Evolutionary conservation across 2,113 vertebrate genomes (phyloP).

Genomic region (Esox niger): DNA sequence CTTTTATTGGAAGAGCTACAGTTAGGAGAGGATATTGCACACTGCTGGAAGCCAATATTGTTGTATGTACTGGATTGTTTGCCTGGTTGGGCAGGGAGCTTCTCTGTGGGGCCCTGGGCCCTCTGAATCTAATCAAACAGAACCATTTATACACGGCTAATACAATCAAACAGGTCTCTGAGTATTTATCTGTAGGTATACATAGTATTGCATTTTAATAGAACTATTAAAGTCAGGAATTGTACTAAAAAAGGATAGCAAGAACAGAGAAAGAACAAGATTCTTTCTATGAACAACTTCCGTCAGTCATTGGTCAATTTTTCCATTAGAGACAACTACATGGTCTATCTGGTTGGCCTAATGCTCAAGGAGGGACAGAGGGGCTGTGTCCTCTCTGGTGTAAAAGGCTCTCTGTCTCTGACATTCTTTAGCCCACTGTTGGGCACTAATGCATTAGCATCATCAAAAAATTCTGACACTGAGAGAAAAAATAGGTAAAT

Average conservation of each 20-base stretch:
- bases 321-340: constrained; percentile 45
- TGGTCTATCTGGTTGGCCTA: constrained; percentile 32
- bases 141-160: constrained; percentile 79
- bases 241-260: constrained; percentile 20
- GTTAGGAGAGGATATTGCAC: constrained; percentile 83
- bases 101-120: constrained; percentile 69
- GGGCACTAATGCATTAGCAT: constrained; percentile 35
- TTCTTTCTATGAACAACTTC: constrained; percentile 28
- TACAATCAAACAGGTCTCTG: constrained; percentile 24
- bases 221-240: constrained; percentile 41
- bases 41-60: constrained; percentile 83
- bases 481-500: constrained; percentile 27
- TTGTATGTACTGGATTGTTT: constrained; percentile 71
- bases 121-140: constrained; percentile 81
- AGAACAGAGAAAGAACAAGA: neutral
- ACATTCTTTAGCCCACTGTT: constrained; percentile 10
- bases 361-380: constrained; percentile 25
- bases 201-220: constrained; percentile 13
- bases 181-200: constrained; percentile 32
- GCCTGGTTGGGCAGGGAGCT: constrained; percentile 34
- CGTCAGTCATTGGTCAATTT: constrained; percentile 51
- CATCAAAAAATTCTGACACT: constrained; percentile 20
- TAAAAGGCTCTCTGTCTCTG: constrained; percentile 3
- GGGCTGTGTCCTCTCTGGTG: constrained; percentile 16
- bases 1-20: constrained; percentile 85